Evolutionary conservation across 2,113 vertebrate genomes (phyloP).

Genomic region (Aegithalos caudatus): DNA sequence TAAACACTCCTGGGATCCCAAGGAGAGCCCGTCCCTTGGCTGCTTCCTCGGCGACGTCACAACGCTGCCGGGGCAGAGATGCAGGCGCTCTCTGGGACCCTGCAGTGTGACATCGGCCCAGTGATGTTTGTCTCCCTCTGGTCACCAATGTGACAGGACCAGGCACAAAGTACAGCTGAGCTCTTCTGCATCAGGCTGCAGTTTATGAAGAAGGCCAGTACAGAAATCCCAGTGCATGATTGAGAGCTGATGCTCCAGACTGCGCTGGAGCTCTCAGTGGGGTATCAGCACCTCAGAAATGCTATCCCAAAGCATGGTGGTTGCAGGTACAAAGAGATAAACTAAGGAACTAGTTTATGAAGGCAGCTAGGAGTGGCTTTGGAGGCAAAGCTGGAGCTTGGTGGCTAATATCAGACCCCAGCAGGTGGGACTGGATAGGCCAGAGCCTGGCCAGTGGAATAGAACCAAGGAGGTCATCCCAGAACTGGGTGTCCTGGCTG

Average conservation of each 20-base stretch:
- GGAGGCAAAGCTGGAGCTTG: background rate
- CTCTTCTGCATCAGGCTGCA: background rate
- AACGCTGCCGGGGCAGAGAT: background rate
- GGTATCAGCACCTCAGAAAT: background rate
- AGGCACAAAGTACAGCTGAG: background rate
- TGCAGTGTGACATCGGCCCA: background rate
- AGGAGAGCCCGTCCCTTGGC: background rate
- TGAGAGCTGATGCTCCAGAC: fast-evolving
- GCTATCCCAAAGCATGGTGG: background rate
- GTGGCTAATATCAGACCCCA: background rate
- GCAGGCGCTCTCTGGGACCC: background rate
- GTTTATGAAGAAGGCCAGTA: background rate
- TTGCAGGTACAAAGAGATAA: background rate
- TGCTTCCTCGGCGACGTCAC: background rate
- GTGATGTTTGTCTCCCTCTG: background rate
- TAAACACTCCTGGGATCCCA: background rate
- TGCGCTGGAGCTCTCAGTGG: fast-evolving
- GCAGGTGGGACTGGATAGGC: background rate
- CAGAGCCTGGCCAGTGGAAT: background rate
- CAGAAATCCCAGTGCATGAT: background rate
- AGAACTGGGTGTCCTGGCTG: background rate
- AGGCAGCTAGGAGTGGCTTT: background rate
- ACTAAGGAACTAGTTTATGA: background rate
- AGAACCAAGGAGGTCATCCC: background rate
- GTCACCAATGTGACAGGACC: too few relatives aligned